Evolutionary conservation across 2,797 vertebrate species (phyloP).

Genomic region (Yasuhikotakia modesta): DNA sequence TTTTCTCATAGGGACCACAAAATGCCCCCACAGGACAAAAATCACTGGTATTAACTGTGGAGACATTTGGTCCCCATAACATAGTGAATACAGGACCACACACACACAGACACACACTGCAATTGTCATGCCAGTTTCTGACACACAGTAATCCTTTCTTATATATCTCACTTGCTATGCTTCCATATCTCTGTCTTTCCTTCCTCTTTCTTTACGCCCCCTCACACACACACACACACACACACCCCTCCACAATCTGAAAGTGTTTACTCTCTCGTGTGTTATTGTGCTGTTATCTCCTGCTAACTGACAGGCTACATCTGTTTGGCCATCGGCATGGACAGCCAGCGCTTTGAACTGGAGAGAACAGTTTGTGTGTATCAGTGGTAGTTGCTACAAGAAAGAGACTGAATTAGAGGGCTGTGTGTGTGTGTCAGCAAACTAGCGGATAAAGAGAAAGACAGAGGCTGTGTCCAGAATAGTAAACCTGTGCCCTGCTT

Average conservation of each 20-base stretch:
- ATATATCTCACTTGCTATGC: constrained; percentile 26
- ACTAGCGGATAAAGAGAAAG: constrained; percentile 7
- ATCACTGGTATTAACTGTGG: too few species aligned
- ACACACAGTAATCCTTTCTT: constrained; percentile 35
- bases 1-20: too few species aligned
- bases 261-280: constrained; percentile 44
- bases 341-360: constrained; percentile 52
- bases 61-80: too few species aligned
- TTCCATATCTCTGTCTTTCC: constrained; percentile 5
- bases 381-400: constrained; percentile 28
- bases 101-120: constrained; percentile 26
- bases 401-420: constrained; percentile 25
- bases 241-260: not conserved
- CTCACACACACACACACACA: not conserved
- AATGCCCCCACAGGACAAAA: too few species aligned
- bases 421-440: constrained; percentile 20
- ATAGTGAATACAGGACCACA: not conserved
- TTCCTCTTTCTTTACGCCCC: not conserved
- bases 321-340: constrained; percentile 57
- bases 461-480: constrained; percentile 24
- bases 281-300: constrained; percentile 37
- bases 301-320: constrained; percentile 50
- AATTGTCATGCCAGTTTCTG: constrained; percentile 22
- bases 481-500: not conserved
- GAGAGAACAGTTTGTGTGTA: constrained; percentile 28